Conservation (phyloP, 2,113 vertebrate species). For the Catharus minimus region DNA sequence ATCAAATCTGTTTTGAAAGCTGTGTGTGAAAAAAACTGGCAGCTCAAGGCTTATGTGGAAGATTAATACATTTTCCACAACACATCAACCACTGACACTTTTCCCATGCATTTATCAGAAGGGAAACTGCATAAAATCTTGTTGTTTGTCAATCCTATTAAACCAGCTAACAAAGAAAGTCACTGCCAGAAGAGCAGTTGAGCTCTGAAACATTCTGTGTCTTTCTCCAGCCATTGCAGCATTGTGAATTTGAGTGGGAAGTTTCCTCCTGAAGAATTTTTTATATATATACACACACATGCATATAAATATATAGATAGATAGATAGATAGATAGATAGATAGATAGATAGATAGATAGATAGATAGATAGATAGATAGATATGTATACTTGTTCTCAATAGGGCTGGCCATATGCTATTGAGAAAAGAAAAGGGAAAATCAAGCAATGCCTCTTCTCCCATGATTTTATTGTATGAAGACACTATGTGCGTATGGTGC, state of each 20-base stretch:
- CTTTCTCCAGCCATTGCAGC: neutral
- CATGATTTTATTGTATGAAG: neutral
- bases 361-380: too few species aligned
- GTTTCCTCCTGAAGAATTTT: neutral
- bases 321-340: too few species aligned
- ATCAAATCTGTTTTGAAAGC: neutral
- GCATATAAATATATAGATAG: too few species aligned
- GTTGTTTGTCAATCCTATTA: neutral
- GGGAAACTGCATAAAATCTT: neutral
- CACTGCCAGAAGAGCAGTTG: neutral
- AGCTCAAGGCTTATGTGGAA: slow-evolving; percentile 1
- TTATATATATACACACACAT: too few species aligned
- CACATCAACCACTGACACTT: neutral
- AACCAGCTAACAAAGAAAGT: neutral
- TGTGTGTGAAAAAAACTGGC: neutral
- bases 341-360: too few species aligned
- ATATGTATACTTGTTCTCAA: neutral
- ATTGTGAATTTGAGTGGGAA: neutral
- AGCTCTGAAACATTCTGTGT: neutral
- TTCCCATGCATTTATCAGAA: neutral
- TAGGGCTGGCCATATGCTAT: neutral
- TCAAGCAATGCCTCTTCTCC: neutral
- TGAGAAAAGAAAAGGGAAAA: neutral
- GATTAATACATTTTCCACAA: neutral
- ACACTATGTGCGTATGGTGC: neutral